Conservation (phyloP, 2,113 vertebrate species). For the Mugil cephalus region DNA sequence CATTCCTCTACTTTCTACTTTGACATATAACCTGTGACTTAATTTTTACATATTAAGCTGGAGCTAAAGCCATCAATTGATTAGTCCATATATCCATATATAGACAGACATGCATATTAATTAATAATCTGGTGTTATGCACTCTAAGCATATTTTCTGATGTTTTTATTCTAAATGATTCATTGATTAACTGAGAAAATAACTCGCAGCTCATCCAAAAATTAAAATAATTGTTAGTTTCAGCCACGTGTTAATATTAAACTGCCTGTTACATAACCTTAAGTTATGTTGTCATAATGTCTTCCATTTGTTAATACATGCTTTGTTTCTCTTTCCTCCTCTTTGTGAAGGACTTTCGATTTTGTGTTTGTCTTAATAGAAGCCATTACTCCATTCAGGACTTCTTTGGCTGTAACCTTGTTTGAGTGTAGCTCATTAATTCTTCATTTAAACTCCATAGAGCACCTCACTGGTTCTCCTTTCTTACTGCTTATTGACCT, state of each 20-base stretch:
- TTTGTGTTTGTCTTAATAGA: constrained; percentile 28
- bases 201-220: no score
- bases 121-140: not conserved
- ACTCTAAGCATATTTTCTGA: not conserved
- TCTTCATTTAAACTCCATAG: constrained; percentile 40
- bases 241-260: not conserved
- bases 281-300: not conserved
- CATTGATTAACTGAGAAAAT: not conserved
- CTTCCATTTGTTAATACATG: constrained; percentile 1
- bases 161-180: not conserved
- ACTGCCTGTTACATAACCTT: not conserved
- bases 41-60: no score
- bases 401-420: constrained; percentile 51
- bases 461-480: constrained; percentile 31
- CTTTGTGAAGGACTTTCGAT: constrained; percentile 35
- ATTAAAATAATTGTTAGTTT: no score
- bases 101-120: no score
- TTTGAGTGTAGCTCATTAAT: constrained; percentile 56
- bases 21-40: no score
- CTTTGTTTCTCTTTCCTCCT: not conserved
- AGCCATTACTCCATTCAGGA: constrained; percentile 42
- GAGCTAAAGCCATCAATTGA: no score
- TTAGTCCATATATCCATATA: no score
- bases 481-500: constrained; percentile 47
- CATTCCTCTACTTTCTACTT: no score